Conservation (phyloP, 2,113 vertebrate genomes). For the Pica pica region DNA sequence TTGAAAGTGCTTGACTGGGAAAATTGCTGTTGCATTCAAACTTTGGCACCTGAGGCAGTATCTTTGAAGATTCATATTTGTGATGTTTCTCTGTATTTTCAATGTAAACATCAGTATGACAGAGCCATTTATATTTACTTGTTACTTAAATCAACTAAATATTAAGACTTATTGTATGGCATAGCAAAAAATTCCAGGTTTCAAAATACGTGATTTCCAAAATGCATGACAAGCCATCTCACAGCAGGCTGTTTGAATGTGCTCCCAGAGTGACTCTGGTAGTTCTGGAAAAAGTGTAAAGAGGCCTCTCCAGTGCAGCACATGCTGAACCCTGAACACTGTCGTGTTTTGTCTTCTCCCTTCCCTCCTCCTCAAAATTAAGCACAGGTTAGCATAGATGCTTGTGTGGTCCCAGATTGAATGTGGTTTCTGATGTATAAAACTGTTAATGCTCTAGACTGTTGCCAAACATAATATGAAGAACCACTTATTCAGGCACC, state of each 20-base stretch:
- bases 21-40: background rate
- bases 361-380: background rate
- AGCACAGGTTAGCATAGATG: background rate
- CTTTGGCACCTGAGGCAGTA: background rate
- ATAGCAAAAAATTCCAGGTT: background rate
- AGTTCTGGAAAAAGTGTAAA: background rate
- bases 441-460: constrained; percentile 54
- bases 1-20: background rate
- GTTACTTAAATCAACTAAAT: background rate
- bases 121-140: background rate
- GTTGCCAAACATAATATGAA: constrained; percentile 69
- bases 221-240: background rate
- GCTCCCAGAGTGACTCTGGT: background rate
- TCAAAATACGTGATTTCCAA: background rate
- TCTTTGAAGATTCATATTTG: background rate
- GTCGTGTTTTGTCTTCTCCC: no score
- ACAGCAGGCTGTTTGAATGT: background rate
- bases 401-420: background rate
- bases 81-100: background rate
- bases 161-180: background rate
- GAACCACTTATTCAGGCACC: constrained; percentile 71
- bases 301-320: background rate
- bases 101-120: background rate
- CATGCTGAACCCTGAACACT: background rate
- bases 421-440: constrained; percentile 43